Evolutionary conservation across 2,888 invertebrate species (phyloP).

Genomic region (Onthophagus sagittarius): DNA sequence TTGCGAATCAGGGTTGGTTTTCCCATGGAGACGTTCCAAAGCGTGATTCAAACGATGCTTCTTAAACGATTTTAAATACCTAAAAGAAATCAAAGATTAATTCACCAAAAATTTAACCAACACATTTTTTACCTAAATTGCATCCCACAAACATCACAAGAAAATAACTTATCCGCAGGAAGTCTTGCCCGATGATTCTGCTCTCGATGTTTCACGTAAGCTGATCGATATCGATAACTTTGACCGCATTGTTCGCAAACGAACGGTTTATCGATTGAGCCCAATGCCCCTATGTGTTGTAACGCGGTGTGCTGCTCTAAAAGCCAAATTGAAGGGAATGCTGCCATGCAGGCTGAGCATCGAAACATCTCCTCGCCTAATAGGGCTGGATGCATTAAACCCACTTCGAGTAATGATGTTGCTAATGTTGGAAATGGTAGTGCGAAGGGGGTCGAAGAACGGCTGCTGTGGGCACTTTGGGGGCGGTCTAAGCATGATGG

Average conservation of each 20-base stretch:
- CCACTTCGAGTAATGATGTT: conserved; percentile 54
- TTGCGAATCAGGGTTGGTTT: conserved; percentile 40
- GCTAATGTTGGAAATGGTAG: conserved; percentile 55
- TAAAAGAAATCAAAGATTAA: conserved; percentile 33
- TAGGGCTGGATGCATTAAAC: conserved; percentile 51
- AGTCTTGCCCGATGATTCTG: conserved; percentile 84
- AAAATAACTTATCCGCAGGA: conserved; percentile 85
- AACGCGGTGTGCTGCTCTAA: conserved; percentile 81
- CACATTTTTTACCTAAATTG: conserved; percentile 56
- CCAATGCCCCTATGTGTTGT: conserved; percentile 64
- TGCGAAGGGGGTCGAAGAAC: conserved; percentile 56
- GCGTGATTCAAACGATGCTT: conserved; percentile 87
- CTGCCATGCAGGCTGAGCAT: conserved; percentile 80
- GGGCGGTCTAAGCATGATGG: conserved; percentile 43
- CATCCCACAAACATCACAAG: conserved; percentile 90
- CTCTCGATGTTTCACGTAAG: conserved; percentile 79
- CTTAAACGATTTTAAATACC: conserved; percentile 85
- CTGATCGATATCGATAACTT: conserved; percentile 80
- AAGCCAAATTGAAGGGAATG: conserved; percentile 84
- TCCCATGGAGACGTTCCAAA: conserved; percentile 75
- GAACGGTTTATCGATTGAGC: conserved; percentile 77
- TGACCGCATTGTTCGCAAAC: conserved; percentile 90
- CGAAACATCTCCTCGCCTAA: conserved; percentile 46
- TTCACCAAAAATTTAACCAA: too few relatives aligned
- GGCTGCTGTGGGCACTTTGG: conserved; percentile 48